Percentiles rank a stretch among this genome's conserved stretches.
phyloP scores from a whole-genome alignment of 2,888 invertebrate genomes.

The Drosophila seclusa region DNA sequence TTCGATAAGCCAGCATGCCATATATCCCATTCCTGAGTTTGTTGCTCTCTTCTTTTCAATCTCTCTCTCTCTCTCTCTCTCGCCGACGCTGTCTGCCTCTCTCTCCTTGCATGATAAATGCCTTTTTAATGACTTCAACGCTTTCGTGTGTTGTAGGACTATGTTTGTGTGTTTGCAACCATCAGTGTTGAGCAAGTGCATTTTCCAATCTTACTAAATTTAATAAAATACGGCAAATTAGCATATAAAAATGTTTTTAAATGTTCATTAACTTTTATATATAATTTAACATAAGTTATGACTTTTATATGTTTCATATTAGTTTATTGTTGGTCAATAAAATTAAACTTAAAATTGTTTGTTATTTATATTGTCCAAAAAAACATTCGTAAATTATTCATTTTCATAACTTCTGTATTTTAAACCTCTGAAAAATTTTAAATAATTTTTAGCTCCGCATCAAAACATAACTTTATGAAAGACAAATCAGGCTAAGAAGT shows the following conservation, averaged over 20 bases:
- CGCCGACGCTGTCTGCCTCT: neutral
- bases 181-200: slow-evolving; percentile 55
- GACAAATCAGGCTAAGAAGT: slow-evolving; percentile 9
- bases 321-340: neutral
- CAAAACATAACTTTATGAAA: slow-evolving; percentile 3
- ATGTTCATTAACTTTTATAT: neutral
- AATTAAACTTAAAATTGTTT: neutral
- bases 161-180: slow-evolving; percentile 18
- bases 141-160: slow-evolving; percentile 24
- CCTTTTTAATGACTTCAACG: slow-evolving; percentile 76
- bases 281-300: neutral
- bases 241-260: neutral
- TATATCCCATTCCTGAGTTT: slow-evolving; percentile 18
- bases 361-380: neutral
- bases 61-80: neutral
- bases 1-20: slow-evolving; percentile 73
- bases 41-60: neutral
- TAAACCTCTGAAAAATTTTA: neutral
- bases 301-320: neutral
- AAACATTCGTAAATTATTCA: neutral
- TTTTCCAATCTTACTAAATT: neutral
- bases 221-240: neutral
- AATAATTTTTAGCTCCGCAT: neutral
- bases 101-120: slow-evolving; percentile 67
- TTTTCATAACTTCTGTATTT: neutral